phyloP scores from a whole-genome alignment of 2,888 invertebrate genomes.

The Keiferia lycopersicella region DNA sequence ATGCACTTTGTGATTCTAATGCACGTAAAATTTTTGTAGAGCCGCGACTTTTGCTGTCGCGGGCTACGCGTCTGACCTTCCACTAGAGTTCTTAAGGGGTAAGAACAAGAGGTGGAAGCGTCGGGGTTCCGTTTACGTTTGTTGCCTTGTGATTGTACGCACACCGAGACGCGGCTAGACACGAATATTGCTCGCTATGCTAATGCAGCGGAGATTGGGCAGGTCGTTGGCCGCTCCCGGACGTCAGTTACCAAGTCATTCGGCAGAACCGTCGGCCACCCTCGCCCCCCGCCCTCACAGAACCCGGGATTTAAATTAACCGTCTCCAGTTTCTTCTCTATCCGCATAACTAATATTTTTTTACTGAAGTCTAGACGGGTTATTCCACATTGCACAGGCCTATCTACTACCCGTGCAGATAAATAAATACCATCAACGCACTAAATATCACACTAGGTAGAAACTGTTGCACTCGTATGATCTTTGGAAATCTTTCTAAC shows the following conservation, averaged over 20 bases:
- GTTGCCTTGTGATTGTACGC: slow-evolving; percentile 35
- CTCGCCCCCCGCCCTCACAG: slow-evolving; percentile 46
- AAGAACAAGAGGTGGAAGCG: background rate
- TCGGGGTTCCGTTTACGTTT: slow-evolving; percentile 19
- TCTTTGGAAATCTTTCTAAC: no score
- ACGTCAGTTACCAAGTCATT: slow-evolving; percentile 70
- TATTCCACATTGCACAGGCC: no score
- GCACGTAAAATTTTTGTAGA: background rate
- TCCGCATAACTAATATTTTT: background rate
- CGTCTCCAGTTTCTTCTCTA: slow-evolving; percentile 16
- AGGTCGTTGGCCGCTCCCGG: slow-evolving; percentile 81
- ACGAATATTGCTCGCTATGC: slow-evolving; percentile 80
- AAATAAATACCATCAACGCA: no score
- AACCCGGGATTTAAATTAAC: slow-evolving; percentile 16
- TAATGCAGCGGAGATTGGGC: slow-evolving; percentile 81
- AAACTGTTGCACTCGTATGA: no score
- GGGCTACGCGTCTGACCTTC: background rate
- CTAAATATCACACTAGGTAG: no score
- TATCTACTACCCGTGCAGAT: no score
- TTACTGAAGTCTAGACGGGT: background rate
- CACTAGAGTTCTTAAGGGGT: background rate
- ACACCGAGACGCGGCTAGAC: slow-evolving; percentile 55
- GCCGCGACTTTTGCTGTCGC: background rate
- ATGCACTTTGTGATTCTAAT: slow-evolving; percentile 29
- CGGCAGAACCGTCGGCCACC: slow-evolving; percentile 75